Base-by-base conservation (phyloP, 2,797 vertebrate genomes). In the Cirrhinus mrigala region DNA sequence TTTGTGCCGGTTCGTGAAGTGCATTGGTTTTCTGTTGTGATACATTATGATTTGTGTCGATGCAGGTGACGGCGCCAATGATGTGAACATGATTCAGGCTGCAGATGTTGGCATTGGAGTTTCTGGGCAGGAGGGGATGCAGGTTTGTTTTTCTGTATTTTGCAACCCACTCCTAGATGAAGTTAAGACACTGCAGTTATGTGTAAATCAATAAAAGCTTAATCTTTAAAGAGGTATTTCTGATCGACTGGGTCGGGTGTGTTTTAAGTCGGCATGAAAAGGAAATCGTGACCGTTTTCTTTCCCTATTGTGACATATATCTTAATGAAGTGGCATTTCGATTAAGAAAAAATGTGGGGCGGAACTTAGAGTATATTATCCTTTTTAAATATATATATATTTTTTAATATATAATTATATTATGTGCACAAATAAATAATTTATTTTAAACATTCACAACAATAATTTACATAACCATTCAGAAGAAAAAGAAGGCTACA, bases 11-110 rank as follows among this genome's bases (percentile, higher is more conserved):
- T 40, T 18, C n/a, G 33, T 82, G 78, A 33, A 37, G 46, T 40
- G n/a, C n/a, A 66, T n/a, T 64, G 62, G 48, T 40, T 75, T 64
- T 76, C 9, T 77, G 50, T 29, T 58, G 71, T 46, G 82, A 75
- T 82, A 24, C 48, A 11, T 86, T 56, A 69, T 44, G 4, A 78
- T 74, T 80, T 78, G 18, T 85, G 81, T 89, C 83, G 14, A 82
- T 92, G 84, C 84, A 99, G 98, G 98, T 88, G 98, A 99, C 22
- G 98, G 98, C 85, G 98, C 98, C 71, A 99, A 99, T 87, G 98
- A 99, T 3, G 97, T 99, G 22, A 98, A 97, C 90, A 99, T 99
- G 98, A 99, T 99, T 93, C 98, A 98, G 89, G 97, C 97, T 83
- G 98, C 98, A 81, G 96, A 99, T 87, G 89, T 98, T 44, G 98